These are phyloP conservation scores for Matsumurasca onukii DNA, from an alignment of 1,140 invertebrate species.

Conservation along the genomic window DNA sequence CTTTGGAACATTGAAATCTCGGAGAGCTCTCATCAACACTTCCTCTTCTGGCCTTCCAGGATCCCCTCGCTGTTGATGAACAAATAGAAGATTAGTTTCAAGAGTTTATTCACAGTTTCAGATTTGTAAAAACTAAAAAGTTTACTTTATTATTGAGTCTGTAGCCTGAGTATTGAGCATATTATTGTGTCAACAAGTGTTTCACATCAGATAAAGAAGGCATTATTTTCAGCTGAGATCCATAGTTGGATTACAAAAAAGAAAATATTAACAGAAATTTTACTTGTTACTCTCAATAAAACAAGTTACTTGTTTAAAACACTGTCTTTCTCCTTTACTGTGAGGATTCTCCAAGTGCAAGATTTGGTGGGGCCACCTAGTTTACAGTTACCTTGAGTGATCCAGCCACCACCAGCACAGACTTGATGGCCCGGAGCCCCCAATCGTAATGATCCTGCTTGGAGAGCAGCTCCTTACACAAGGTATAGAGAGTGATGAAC, in stretches of 20 bases:
- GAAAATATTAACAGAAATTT: too few species aligned
- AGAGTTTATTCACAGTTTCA: not conserved
- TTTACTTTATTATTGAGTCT: too few species aligned
- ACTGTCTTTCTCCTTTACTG: too few species aligned
- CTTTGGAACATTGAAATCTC: constrained; percentile 97
- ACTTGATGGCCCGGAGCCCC: constrained; percentile 94
- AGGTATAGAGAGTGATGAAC: constrained; percentile 93
- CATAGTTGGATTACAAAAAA: too few species aligned
- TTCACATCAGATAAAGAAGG: too few species aligned
- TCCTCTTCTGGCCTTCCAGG: constrained; percentile 92
- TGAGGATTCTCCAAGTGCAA: too few species aligned
- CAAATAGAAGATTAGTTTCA: too few species aligned
- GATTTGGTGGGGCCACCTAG: too few species aligned
- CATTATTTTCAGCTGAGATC: too few species aligned
- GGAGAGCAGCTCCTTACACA: constrained; percentile 92
- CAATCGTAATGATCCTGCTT: constrained; percentile 99
- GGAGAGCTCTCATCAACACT: constrained; percentile 93
- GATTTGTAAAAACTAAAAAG: not conserved
- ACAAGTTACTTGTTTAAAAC: too few species aligned
- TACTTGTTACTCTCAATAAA: too few species aligned
- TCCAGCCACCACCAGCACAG: constrained; percentile 93
- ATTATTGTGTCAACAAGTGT: not conserved
- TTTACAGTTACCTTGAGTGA: constrained; percentile 84
- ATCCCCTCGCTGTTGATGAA: constrained; percentile 71
- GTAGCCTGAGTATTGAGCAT: too few species aligned